A percentile compares a stretch with the other conserved stretches of the same genome.
These are phyloP conservation scores for Prorops nasuta DNA, from an alignment of 1,140 invertebrate genomes.

Conservation along the genomic window DNA sequence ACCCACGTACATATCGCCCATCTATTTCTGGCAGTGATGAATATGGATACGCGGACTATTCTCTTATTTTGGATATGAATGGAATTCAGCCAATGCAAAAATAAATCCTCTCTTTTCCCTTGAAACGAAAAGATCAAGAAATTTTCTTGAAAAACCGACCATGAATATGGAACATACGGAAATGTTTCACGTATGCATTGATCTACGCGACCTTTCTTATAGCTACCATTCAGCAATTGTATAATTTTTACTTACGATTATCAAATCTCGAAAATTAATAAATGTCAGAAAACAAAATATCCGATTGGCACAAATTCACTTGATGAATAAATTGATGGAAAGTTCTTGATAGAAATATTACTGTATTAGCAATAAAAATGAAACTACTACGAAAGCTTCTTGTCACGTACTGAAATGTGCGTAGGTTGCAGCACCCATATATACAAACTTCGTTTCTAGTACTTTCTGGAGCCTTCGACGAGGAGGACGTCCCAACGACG, in stretches of 20 bases:
- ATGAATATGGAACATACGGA: too few species aligned
- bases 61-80: neutral
- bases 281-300: neutral
- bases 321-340: neutral
- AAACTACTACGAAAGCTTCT: constrained; percentile 25
- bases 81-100: constrained; percentile 24
- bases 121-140: neutral
- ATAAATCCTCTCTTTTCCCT: constrained; percentile 14
- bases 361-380: constrained; percentile 3
- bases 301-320: neutral
- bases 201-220: too few species aligned
- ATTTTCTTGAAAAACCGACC: neutral
- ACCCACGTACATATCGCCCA: constrained; percentile 28
- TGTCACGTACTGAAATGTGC: constrained; percentile 42
- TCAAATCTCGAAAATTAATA: neutral
- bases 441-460: constrained; percentile 44
- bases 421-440: constrained; percentile 39
- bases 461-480: constrained; percentile 53
- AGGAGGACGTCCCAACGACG: too few species aligned
- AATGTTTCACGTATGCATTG: too few species aligned
- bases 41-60: constrained; percentile 20
- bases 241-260: constrained; percentile 1
- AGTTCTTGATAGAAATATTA: neutral
- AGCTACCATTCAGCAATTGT: neutral
- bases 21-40: constrained; percentile 39